Percentiles rank a stretch among this genome's conserved stretches.
Evolutionary conservation across 2,113 vertebrate genomes (phyloP).

Genomic region (Dipodomys spectabilis): DNA sequence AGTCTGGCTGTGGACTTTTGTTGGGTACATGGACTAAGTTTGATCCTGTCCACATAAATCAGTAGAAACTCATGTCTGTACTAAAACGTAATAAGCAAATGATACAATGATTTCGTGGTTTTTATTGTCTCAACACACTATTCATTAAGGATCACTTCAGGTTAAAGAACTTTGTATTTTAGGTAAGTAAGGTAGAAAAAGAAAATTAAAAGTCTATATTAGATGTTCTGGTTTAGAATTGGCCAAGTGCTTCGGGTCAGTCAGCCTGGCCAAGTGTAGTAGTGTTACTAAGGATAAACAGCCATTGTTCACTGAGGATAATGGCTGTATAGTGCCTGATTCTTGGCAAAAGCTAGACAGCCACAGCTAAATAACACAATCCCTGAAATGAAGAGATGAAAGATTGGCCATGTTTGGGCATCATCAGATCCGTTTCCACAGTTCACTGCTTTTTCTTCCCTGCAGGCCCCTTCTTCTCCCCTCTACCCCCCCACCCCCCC

Average conservation of each 20-base stretch:
- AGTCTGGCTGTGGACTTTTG: neutral
- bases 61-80: neutral
- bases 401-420: neutral
- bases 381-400: neutral
- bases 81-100: conserved; percentile 23
- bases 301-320: neutral
- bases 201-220: neutral
- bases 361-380: neutral
- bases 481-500: no score
- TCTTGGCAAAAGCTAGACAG: neutral
- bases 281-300: neutral
- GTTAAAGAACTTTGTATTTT: neutral
- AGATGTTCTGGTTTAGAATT: neutral
- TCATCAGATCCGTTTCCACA: neutral
- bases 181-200: neutral
- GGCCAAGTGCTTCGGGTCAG: neutral
- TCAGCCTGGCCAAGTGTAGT: neutral
- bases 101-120: neutral
- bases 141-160: neutral
- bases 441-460: neutral
- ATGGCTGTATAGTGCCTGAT: neutral
- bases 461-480: neutral
- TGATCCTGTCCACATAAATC: neutral
- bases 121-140: neutral
- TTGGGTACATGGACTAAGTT: neutral